Evolutionary conservation across 1,140 invertebrate species (phyloP), one percentile per base, ranked within the genome.

Genomic region (Sarcophaga bullata): DNA sequence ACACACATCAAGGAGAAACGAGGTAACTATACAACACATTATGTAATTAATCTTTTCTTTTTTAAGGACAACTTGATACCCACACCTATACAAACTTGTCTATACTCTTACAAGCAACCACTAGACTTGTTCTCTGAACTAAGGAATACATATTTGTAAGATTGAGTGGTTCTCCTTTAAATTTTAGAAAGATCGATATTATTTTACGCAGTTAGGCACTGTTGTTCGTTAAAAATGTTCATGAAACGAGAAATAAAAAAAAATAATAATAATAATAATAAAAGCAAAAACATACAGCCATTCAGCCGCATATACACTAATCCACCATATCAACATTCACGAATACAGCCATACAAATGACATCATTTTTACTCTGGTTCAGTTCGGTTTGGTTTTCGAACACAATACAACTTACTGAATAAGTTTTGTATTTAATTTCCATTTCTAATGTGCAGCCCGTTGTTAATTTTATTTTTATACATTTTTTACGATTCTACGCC

Each of bases 1-100:
- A 93, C 94, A n/a, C 95, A 97, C 90, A 97, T 97, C 88, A 94
- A 93, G 83, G 92, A 95, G 91, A 95, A 96, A 86, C 94, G 94
- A 96, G 95, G 96, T 96, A 93, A 88, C 46, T 54, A 76, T 37
- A 76, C 25, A 37, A 19, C 37, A 47, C 62, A 72, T 72, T 72
- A 13, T 25, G 17, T 25, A 25, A 72, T 25, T 72, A 62, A 19
- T 72, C 62, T 76, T 76, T 5, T 47, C 8, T 75, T 25, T 75
- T 76, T 11, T 76, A 10, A 76, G n/a, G 25, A 37, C 25, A 37
- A 4, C 25, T 37, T 37, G 4, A 37, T 37, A 37, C 25, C 25
- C 25, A 37, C 25, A 37, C 4, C 25, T 4, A 37, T 4, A 37
- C 4, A 37, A 37, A 37, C 25, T 37, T 37, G 25, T 37, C 25